Evolutionary conservation across 2,797 vertebrate genomes (phyloP).

Genomic region (Phalanger gymnotis): DNA sequence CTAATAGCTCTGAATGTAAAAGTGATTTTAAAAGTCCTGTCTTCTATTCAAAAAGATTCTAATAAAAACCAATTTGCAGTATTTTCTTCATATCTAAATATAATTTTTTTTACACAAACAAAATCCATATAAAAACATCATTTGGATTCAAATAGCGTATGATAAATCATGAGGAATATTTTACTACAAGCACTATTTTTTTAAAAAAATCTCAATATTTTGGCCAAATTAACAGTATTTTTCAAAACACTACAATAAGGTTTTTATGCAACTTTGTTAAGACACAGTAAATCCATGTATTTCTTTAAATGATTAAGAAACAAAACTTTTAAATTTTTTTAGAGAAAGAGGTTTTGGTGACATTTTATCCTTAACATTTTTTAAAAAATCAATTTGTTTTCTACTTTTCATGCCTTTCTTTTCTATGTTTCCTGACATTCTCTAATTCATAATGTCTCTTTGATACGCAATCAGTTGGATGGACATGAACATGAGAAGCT

Average conservation of each 20-base stretch:
- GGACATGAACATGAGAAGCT: slow-evolving; percentile 19
- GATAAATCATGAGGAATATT: slow-evolving; percentile 44
- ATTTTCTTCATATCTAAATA: slow-evolving; percentile 42
- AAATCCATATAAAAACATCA: slow-evolving; percentile 50
- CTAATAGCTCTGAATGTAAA: slow-evolving; percentile 42
- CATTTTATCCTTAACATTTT: not conserved
- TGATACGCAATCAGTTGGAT: not conserved
- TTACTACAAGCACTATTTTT: not conserved
- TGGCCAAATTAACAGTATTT: not conserved
- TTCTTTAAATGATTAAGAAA: not conserved
- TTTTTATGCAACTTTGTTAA: not conserved
- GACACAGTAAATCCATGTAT: not conserved
- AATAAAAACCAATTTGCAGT: slow-evolving; percentile 44
- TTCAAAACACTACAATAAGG: not conserved
- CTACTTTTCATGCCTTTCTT: not conserved
- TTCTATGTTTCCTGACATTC: not conserved
- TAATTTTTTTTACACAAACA: slow-evolving; percentile 49
- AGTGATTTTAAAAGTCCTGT: slow-evolving; percentile 45
- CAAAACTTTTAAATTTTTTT: not conserved
- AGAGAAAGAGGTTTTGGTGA: not conserved
- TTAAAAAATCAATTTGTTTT: not conserved
- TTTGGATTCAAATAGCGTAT: slow-evolving; percentile 23
- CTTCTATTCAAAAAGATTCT: slow-evolving; percentile 52
- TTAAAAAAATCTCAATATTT: not conserved
- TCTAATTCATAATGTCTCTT: not conserved